phyloP scores from a whole-genome alignment of 2,888 invertebrate species.

The Drosophila yooni region DNA sequence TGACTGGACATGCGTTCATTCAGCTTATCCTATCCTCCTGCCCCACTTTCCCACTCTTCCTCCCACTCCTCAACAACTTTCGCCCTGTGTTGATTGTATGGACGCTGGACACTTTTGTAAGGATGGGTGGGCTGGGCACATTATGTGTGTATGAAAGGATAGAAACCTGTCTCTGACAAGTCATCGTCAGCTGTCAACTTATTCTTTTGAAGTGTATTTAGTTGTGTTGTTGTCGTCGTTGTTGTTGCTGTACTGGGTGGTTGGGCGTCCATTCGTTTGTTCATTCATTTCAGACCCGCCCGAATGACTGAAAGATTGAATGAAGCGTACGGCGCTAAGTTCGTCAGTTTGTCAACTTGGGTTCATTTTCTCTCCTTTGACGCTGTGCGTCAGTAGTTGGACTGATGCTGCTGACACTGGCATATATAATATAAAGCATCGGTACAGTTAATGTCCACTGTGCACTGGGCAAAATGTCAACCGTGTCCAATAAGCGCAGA shows the following conservation, averaged over 20 bases:
- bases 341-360: slow-evolving; percentile 66
- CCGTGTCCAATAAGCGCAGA: slow-evolving; percentile 69
- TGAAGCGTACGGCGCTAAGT: slow-evolving; percentile 61
- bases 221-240: slow-evolving; percentile 58
- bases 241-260: slow-evolving; percentile 40
- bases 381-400: slow-evolving; percentile 9
- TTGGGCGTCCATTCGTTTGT: slow-evolving; percentile 37
- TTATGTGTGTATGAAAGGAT: slow-evolving; percentile 81
- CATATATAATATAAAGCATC: slow-evolving; percentile 73
- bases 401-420: slow-evolving; percentile 79
- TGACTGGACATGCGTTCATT: slow-evolving; percentile 65
- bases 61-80: not conserved
- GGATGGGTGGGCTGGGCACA: slow-evolving; percentile 45
- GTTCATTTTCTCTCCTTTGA: slow-evolving; percentile 36
- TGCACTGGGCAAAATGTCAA: slow-evolving; percentile 71
- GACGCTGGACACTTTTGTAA: slow-evolving; percentile 41
- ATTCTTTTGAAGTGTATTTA: slow-evolving; percentile 84
- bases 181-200: slow-evolving; percentile 84
- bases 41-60: not conserved
- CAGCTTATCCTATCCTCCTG: slow-evolving; percentile 20
- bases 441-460: slow-evolving; percentile 71
- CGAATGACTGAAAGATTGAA: slow-evolving; percentile 71
- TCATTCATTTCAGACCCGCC: slow-evolving; percentile 46
- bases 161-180: slow-evolving; percentile 83
- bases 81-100: slow-evolving; percentile 48